Conservation (phyloP, 2,113 vertebrate genomes). For the Chaetodon auriga region DNA sequence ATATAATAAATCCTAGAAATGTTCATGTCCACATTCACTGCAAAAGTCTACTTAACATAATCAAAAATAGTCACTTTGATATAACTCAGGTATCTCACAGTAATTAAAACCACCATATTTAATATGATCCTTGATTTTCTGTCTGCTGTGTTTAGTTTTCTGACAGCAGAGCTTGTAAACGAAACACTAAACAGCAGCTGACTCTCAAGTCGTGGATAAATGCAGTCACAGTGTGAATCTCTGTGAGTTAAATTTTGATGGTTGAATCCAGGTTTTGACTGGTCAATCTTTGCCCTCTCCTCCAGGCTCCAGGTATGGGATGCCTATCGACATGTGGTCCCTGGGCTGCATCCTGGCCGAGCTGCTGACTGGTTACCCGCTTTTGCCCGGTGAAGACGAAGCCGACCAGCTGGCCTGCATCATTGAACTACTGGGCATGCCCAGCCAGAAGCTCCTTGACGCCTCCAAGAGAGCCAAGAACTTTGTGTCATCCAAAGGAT, state of each 20-base stretch:
- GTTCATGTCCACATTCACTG: too few species aligned
- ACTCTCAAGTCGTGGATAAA: too few species aligned
- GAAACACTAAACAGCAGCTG: too few species aligned
- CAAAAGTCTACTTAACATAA: too few species aligned
- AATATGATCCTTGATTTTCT: too few species aligned
- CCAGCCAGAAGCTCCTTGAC: conserved; percentile 94
- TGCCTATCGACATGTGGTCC: conserved; percentile 99
- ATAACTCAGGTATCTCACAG: too few species aligned
- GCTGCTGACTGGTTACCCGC: conserved; percentile 95
- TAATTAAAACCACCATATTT: too few species aligned
- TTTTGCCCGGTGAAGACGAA: conserved; percentile 97
- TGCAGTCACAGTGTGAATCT: background rate
- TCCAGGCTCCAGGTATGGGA: conserved; percentile 92
- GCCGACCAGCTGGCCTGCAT: conserved; percentile 98
- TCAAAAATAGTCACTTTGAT: too few species aligned
- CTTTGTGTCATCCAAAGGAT: conserved; percentile 98
- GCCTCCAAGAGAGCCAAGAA: conserved; percentile 97
- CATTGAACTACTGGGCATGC: conserved; percentile 97
- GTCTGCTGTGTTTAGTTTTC: too few species aligned
- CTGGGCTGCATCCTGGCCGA: conserved; percentile 99
- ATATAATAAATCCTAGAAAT: too few species aligned
- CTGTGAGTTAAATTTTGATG: background rate
- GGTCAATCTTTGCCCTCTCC: background rate
- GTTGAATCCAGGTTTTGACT: background rate
- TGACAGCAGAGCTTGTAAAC: too few species aligned